A percentile compares a stretch with the other conserved stretches of the same genome.
phyloP scores from a whole-genome alignment of 2,113 vertebrate genomes.

The Ptyas mucosa region DNA sequence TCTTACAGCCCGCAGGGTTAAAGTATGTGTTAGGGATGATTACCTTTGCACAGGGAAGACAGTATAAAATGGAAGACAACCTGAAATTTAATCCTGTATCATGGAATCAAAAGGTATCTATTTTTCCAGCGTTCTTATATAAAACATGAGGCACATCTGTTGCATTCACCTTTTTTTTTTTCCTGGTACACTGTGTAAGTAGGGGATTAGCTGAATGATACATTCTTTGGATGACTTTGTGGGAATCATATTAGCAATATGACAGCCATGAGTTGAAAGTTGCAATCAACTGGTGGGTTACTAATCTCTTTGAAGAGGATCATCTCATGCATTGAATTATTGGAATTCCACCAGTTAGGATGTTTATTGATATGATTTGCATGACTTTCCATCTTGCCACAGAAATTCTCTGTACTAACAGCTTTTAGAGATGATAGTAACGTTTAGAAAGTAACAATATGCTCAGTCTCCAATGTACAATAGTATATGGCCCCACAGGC shows the following conservation, averaged over 20 bases:
- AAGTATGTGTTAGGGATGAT: constrained; percentile 17
- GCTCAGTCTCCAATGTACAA: background rate
- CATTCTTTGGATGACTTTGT: background rate
- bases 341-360: background rate
- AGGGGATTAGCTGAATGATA: background rate
- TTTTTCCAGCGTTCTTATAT: background rate
- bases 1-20: constrained; percentile 18
- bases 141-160: background rate
- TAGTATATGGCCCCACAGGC: background rate
- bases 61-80: constrained; percentile 22
- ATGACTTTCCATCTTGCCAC: background rate
- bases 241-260: background rate
- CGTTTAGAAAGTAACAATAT: background rate
- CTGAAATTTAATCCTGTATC: constrained; percentile 22
- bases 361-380: background rate
- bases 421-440: background rate
- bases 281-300: background rate
- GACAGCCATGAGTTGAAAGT: background rate
- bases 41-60: constrained; percentile 35
- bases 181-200: background rate
- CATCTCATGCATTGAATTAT: background rate
- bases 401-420: background rate
- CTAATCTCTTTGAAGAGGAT: background rate
- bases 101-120: constrained; percentile 34
- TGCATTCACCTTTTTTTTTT: background rate